These are phyloP conservation scores for Nephrotoma flavescens DNA, from an alignment of 2,888 invertebrate species.

Conservation along the genomic window DNA sequence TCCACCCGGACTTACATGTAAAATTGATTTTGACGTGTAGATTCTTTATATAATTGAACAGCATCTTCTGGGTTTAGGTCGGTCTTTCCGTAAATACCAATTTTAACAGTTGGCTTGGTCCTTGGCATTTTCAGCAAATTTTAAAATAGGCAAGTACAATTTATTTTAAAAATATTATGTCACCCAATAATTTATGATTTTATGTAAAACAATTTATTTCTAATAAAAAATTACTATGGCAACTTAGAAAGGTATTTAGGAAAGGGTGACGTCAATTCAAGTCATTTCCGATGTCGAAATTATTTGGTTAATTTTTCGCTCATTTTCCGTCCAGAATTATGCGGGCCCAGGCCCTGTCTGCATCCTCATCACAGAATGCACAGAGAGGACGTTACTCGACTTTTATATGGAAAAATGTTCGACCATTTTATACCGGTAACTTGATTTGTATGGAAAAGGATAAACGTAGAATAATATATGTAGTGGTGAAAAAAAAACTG, in stretches of 20 bases:
- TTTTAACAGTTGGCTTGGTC: constrained; percentile 23
- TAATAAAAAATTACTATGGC: background rate
- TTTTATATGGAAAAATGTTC: no score
- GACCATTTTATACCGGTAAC: no score
- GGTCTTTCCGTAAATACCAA: constrained; percentile 27
- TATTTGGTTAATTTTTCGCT: no score
- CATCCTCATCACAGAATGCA: no score
- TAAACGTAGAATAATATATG: no score
- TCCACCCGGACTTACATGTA: constrained; percentile 21
- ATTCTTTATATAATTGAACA: constrained; percentile 23
- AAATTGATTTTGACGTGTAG: constrained; percentile 24
- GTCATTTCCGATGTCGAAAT: no score
- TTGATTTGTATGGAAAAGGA: no score
- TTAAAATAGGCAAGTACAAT: background rate
- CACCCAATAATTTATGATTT: background rate
- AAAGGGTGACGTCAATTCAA: no score
- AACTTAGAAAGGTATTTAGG: background rate
- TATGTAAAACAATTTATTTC: background rate
- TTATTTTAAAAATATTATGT: background rate
- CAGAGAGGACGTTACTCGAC: no score
- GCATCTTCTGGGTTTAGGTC: constrained; percentile 26
- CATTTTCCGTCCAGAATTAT: no score
- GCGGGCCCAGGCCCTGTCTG: no score
- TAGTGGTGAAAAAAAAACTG: no score
- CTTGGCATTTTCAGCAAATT: constrained; percentile 22